A percentile compares a stretch with the other conserved stretches of the same genome.
Conservation (phyloP, 1,140 invertebrate genomes). For the Conus ventricosus region DNA sequence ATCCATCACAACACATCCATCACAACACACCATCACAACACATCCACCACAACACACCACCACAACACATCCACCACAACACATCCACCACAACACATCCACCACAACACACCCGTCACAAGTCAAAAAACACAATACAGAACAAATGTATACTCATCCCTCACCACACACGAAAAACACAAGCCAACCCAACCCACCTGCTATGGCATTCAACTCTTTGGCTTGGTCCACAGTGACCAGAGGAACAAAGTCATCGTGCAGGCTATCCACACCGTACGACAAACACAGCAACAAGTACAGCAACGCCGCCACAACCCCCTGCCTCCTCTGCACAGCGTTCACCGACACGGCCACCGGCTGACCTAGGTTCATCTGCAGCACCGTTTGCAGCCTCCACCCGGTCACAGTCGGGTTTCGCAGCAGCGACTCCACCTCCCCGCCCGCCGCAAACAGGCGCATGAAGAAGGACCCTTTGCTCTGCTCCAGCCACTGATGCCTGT, state of each 20-base stretch:
- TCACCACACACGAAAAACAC: background rate
- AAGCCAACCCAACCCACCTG: slow-evolving; percentile 27
- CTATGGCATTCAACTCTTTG: slow-evolving; percentile 29
- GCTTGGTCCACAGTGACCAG: slow-evolving; percentile 32
- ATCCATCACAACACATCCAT: too few species aligned
- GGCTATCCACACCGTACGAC: slow-evolving; percentile 26
- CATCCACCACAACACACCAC: too few species aligned
- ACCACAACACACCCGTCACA: too few species aligned
- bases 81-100: too few species aligned
- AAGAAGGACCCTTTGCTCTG: slow-evolving; percentile 44
- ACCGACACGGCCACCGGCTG: background rate
- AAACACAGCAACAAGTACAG: slow-evolving; percentile 40
- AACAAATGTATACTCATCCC: too few species aligned
- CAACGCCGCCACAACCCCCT: slow-evolving; percentile 31
- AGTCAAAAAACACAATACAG: too few species aligned
- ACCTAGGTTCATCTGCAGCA: background rate
- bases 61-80: too few species aligned
- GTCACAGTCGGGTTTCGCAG: slow-evolving; percentile 27
- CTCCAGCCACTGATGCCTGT: slow-evolving; percentile 27
- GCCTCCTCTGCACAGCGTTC: slow-evolving; percentile 2
- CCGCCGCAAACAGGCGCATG: slow-evolving; percentile 50
- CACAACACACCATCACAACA: background rate
- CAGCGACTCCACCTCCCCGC: slow-evolving; percentile 48
- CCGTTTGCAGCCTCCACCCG: background rate
- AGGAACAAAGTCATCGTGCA: slow-evolving; percentile 26